A percentile compares a stretch with the other conserved stretches of the same genome.
phyloP scores from a whole-genome alignment of 2,113 vertebrate species.

The Corydoras maculifer region DNA sequence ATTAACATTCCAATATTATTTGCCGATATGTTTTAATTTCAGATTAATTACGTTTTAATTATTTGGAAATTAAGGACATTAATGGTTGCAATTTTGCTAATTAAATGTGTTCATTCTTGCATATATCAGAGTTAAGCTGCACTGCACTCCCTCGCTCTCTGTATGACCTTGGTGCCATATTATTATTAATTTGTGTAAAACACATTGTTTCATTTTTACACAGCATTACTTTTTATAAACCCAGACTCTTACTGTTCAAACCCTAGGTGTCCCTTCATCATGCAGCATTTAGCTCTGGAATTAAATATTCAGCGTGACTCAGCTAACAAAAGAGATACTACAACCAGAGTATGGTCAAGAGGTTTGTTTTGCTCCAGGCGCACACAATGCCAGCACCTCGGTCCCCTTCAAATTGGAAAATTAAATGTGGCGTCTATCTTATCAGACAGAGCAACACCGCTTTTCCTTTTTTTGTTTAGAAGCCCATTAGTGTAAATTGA shows the following conservation, averaged over 20 bases:
- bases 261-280: constrained; percentile 17
- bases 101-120: too few species aligned
- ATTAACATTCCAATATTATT: too few species aligned
- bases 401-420: not conserved
- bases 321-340: constrained; percentile 36
- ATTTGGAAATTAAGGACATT: too few species aligned
- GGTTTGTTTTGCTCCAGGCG: not conserved
- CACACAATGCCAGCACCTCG: not conserved
- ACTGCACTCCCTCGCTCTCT: constrained; percentile 42
- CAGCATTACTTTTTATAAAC: constrained; percentile 46
- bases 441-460: not conserved
- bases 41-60: too few species aligned
- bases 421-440: not conserved
- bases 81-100: too few species aligned
- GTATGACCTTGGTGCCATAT: not conserved
- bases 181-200: too few species aligned
- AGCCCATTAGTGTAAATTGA: not conserved
- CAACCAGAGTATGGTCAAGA: constrained; percentile 16
- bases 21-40: too few species aligned
- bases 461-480: not conserved
- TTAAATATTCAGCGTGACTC: constrained; percentile 44
- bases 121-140: too few species aligned
- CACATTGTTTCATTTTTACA: constrained; percentile 17
- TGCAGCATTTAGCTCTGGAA: constrained; percentile 36
- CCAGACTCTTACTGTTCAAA: constrained; percentile 34